Percentiles rank a stretch among this genome's conserved stretches.
Evolutionary conservation across 2,113 vertebrate species (phyloP).

Genomic region (Conger conger): DNA sequence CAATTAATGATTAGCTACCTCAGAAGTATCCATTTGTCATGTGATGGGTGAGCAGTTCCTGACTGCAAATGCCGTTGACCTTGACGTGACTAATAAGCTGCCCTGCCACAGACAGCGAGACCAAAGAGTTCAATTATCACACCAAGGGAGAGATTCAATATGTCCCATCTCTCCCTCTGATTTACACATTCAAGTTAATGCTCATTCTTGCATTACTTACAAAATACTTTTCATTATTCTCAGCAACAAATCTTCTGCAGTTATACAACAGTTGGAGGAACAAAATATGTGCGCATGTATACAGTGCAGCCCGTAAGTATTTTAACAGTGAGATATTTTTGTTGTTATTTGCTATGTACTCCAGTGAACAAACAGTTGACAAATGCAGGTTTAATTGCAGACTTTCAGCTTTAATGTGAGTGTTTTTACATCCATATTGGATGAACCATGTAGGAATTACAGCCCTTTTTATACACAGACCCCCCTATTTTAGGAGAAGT

Average conservation of each 20-base stretch:
- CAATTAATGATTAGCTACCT: constrained; percentile 58
- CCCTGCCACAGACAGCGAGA: constrained; percentile 30
- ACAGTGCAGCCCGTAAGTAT: not conserved
- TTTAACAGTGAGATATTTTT: no score
- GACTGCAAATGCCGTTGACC: constrained; percentile 51
- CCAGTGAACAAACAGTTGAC: no score
- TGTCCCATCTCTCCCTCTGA: not conserved
- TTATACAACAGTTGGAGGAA: not conserved
- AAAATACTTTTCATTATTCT: not conserved
- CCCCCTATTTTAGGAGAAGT: no score
- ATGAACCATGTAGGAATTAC: no score
- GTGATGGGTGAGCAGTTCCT: constrained; percentile 34
- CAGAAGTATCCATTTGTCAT: constrained; percentile 49
- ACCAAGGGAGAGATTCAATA: not conserved
- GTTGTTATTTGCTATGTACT: no score
- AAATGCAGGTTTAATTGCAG: no score
- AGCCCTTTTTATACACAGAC: no score
- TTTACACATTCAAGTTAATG: not conserved
- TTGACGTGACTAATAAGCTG: constrained; percentile 49
- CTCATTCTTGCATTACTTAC: not conserved
- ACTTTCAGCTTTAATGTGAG: no score
- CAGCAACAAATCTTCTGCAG: not conserved
- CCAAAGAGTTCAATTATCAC: not conserved
- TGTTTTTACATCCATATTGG: no score
- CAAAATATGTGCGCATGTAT: not conserved